Evolutionary conservation across 2,888 invertebrate species (phyloP).

Genomic region (Bombyx huttoni): DNA sequence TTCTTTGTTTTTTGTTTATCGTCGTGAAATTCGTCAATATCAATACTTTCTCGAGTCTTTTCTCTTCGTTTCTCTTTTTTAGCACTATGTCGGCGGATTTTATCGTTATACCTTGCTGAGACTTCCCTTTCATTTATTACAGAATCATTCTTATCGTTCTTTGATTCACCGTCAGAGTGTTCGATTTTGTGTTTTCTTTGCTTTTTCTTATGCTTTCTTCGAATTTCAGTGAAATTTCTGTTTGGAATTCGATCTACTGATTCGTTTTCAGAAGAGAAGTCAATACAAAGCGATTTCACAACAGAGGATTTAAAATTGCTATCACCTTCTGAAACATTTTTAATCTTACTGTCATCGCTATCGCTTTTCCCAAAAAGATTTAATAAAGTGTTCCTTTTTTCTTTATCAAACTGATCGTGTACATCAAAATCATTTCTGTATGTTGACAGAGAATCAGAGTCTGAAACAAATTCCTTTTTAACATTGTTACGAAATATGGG

Average conservation of each 20-base stretch:
- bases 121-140: constrained; percentile 26
- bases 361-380: constrained; percentile 62
- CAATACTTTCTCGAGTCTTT: constrained; percentile 64
- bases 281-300: constrained; percentile 40
- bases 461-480: constrained; percentile 74
- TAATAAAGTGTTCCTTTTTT: constrained; percentile 48
- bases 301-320: constrained; percentile 40
- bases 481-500: constrained; percentile 44
- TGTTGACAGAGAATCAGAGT: constrained; percentile 34
- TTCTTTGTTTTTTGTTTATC: constrained; percentile 75
- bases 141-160: constrained; percentile 40
- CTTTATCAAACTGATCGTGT: constrained; percentile 32
- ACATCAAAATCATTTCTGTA: constrained; percentile 22
- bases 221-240: constrained; percentile 60
- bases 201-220: constrained; percentile 88
- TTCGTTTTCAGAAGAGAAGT: constrained; percentile 65
- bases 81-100: constrained; percentile 62
- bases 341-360: constrained; percentile 56
- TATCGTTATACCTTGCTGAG: constrained; percentile 61
- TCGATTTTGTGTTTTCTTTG: constrained; percentile 83
- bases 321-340: constrained; percentile 41
- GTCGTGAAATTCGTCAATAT: constrained; percentile 57
- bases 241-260: constrained; percentile 33
- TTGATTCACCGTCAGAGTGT: constrained; percentile 71
- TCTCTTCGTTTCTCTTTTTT: constrained; percentile 76